Evolutionary conservation across 2,888 invertebrate species (phyloP).

Genomic region (Ariolimax columbianus): DNA sequence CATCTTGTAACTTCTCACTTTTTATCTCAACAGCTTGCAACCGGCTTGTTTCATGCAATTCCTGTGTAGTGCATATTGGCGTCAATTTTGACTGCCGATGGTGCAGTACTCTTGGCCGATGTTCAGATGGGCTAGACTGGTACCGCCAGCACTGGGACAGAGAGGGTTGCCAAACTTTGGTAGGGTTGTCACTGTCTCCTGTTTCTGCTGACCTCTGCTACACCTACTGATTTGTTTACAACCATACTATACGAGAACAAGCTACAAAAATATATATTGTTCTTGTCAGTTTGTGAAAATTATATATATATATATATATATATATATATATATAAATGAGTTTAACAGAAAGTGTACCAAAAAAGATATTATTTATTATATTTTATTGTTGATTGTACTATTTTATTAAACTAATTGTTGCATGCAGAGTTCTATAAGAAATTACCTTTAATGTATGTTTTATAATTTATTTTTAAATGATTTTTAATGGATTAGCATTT

Average conservation of each 20-base stretch:
- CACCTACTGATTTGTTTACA: background rate
- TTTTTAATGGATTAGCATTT: too few species aligned
- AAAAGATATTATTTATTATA: background rate
- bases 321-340: too few species aligned
- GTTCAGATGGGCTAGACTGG: slow-evolving; percentile 93
- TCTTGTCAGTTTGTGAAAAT: too few species aligned
- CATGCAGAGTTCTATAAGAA: background rate
- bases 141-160: slow-evolving; percentile 91
- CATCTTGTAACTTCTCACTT: background rate
- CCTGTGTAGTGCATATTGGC: slow-evolving; percentile 82
- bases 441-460: background rate
- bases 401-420: background rate
- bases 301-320: too few species aligned
- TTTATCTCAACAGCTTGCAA: slow-evolving; percentile 84
- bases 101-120: slow-evolving; percentile 89
- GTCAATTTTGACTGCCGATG: slow-evolving; percentile 85
- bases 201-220: background rate
- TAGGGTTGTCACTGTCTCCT: slow-evolving; percentile 51
- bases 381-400: background rate
- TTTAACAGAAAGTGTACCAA: too few species aligned
- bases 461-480: background rate
- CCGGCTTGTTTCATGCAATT: slow-evolving; percentile 86
- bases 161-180: slow-evolving; percentile 69
- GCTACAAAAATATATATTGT: too few species aligned
- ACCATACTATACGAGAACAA: too few species aligned